Percentiles rank a stretch among this genome's conserved stretches.
These are phyloP conservation scores for Mola mola DNA, from an alignment of 2,113 vertebrate genomes.

Conservation along the genomic window DNA sequence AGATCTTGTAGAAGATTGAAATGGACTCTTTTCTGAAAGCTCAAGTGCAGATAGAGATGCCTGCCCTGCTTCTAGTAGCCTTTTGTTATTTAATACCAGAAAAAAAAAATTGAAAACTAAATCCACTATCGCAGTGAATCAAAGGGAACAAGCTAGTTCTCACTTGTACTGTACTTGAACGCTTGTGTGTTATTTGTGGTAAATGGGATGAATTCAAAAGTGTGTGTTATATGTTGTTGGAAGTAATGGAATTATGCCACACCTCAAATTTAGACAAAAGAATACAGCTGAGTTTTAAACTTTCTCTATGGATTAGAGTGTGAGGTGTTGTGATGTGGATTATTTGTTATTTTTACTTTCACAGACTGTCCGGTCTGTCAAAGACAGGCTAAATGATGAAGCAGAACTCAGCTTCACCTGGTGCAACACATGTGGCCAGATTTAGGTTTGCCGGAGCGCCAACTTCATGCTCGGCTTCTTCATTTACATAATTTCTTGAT, in stretches of 20 bases:
- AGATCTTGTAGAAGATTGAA: background rate
- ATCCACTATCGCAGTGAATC: background rate
- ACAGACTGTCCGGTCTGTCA: no score
- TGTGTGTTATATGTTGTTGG: no score
- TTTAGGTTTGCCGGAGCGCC: background rate
- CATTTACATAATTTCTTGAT: background rate
- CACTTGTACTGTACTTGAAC: no score
- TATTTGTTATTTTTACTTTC: no score
- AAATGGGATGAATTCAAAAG: no score
- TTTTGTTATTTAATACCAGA: background rate
- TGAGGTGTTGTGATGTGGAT: no score
- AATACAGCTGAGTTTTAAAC: no score
- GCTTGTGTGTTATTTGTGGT: background rate
- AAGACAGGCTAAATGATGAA: background rate
- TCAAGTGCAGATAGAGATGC: background rate
- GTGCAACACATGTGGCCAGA: background rate
- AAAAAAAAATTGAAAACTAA: conserved; percentile 2
- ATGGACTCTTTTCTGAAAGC: background rate
- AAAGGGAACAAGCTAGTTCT: background rate
- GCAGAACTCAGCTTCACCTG: background rate
- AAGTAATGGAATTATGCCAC: no score
- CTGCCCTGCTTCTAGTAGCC: background rate
- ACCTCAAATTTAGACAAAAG: no score
- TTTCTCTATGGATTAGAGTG: no score
- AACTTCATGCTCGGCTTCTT: conserved; percentile 1